Conservation (phyloP, 2,113 vertebrate genomes). For the Aptenodytes patagonicus region DNA sequence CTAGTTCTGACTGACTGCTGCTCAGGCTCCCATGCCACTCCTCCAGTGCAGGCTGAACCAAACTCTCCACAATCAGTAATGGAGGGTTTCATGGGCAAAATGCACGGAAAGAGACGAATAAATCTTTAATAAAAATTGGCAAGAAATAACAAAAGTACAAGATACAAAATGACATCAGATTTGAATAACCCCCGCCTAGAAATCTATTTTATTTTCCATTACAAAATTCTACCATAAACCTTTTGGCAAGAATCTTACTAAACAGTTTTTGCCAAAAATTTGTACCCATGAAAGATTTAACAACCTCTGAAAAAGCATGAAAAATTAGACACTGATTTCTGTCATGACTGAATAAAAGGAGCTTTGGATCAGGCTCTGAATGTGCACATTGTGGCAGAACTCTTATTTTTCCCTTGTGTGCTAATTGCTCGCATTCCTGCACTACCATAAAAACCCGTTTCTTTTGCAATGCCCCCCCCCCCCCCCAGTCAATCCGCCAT, state of each 20-base stretch:
- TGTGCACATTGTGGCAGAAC: slow-evolving; percentile 3
- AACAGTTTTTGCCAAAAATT: slow-evolving; percentile 15
- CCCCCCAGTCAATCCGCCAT: not conserved
- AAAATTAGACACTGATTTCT: slow-evolving; percentile 21
- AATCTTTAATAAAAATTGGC: not conserved
- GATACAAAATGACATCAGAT: not conserved
- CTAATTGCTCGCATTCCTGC: not conserved
- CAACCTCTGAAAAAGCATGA: not conserved
- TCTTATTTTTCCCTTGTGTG: slow-evolving; percentile 30
- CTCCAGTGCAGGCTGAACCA: not conserved
- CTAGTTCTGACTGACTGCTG: not conserved
- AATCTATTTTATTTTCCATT: not conserved
- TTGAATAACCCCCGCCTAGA: not conserved
- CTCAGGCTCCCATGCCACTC: not conserved
- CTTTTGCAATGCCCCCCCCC: not conserved
- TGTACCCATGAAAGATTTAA: slow-evolving; percentile 30
- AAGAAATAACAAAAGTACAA: not conserved
- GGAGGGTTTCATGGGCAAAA: not conserved
- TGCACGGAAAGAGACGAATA: not conserved
- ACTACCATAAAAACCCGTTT: not conserved
- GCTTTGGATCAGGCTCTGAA: slow-evolving; percentile 19
- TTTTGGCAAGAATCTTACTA: slow-evolving; percentile 15
- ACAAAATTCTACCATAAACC: not conserved
- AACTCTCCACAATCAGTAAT: not conserved
- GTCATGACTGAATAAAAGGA: not conserved